phyloP scores from a whole-genome alignment of 1,140 invertebrate genomes.

The Lerema accius region DNA sequence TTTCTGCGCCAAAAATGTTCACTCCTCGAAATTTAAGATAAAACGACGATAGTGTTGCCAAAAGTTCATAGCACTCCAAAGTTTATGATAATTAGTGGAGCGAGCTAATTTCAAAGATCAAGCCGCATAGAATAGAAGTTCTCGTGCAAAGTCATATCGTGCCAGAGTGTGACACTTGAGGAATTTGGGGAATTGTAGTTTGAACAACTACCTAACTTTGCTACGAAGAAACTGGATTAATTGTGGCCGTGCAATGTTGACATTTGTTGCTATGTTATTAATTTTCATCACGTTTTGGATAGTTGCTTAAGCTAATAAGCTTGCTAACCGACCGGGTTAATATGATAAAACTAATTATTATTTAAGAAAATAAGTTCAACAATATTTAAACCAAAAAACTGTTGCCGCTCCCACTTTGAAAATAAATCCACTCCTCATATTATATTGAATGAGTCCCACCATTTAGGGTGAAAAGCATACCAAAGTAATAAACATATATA shows the following conservation, averaged over 20 bases:
- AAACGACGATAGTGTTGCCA: conserved; percentile 58
- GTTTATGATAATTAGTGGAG: conserved; percentile 62
- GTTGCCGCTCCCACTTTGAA: too few relatives aligned
- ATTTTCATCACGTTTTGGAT: background rate
- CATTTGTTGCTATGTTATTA: background rate
- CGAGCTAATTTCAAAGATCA: conserved; percentile 56
- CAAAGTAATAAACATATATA: too few relatives aligned
- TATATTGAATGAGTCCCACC: too few relatives aligned
- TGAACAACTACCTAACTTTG: conserved; percentile 18
- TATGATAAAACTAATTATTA: too few relatives aligned
- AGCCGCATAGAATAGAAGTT: conserved; percentile 47
- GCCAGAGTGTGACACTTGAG: conserved; percentile 37
- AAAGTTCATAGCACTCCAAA: conserved; percentile 55
- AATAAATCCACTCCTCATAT: too few relatives aligned
- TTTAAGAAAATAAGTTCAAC: too few relatives aligned
- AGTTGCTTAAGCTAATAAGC: background rate
- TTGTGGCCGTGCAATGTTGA: conserved; percentile 2
- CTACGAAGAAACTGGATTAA: conserved; percentile 8
- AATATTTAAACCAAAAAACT: too few relatives aligned
- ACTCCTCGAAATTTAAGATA: conserved; percentile 47
- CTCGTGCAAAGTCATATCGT: conserved; percentile 39
- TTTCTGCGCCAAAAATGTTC: conserved; percentile 46
- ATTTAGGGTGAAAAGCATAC: too few relatives aligned
- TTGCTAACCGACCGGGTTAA: too few relatives aligned
- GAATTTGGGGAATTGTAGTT: conserved; percentile 34